phyloP scores from a whole-genome alignment of 2,888 invertebrate genomes.

The Exephanes ischioxanthus region DNA sequence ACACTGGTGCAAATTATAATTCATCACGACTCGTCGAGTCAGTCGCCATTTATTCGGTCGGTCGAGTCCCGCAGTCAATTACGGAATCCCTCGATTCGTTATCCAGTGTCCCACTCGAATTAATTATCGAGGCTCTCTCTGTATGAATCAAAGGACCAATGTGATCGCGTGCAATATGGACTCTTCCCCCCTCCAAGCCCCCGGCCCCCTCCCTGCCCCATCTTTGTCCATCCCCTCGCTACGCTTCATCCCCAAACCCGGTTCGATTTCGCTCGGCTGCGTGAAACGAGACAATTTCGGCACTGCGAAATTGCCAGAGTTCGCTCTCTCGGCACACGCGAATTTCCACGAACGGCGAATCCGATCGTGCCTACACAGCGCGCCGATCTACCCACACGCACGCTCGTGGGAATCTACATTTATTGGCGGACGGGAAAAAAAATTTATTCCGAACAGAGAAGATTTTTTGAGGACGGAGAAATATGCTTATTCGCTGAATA shows the following conservation, averaged over 20 bases:
- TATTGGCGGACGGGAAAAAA: background rate
- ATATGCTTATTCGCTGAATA: too few relatives aligned
- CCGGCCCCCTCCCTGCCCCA: background rate
- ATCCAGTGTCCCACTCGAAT: constrained; percentile 57
- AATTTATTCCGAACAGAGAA: too few relatives aligned
- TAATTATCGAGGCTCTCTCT: constrained; percentile 65
- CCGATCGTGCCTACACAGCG: background rate
- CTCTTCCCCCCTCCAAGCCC: background rate
- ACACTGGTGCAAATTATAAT: constrained; percentile 63
- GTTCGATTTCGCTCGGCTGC: constrained; percentile 44
- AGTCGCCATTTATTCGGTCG: constrained; percentile 64
- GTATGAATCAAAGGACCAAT: constrained; percentile 56
- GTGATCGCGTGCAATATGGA: constrained; percentile 24
- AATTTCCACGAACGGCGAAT: constrained; percentile 19
- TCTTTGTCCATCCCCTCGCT: constrained; percentile 29
- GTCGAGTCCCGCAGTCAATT: constrained; percentile 65
- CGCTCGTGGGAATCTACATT: too few relatives aligned
- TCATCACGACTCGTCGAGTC: constrained; percentile 61
- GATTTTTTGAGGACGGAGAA: too few relatives aligned
- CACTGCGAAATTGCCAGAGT: constrained; percentile 37
- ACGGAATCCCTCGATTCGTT: constrained; percentile 61
- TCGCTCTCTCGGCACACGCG: background rate
- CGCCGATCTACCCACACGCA: background rate
- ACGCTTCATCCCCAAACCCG: constrained; percentile 5
- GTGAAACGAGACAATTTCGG: constrained; percentile 50